Evolutionary conservation across 2,888 invertebrate genomes (phyloP), one percentile per base, ranked within the genome.

Genomic region (Chelonus formosanus): DNA sequence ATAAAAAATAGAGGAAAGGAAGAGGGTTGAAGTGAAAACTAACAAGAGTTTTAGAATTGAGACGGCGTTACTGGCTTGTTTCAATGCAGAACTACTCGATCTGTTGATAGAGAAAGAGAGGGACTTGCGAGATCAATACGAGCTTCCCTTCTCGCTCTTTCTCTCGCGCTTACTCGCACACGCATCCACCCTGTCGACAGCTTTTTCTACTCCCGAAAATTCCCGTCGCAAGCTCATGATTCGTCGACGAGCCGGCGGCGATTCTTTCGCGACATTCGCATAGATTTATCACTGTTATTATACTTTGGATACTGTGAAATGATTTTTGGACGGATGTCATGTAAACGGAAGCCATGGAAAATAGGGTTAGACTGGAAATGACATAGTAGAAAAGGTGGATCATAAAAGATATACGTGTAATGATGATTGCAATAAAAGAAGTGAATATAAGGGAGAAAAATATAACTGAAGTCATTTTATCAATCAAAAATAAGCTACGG

Each of bases 251-350:
- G 44, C 57, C 58, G 45, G 34, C 53, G 58, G 50, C 57, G 44
- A 64, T 67, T 56, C 62, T 62, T 67, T 63, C 57, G 62, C 65
- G 64, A 67, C 60, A 54, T 69, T 69, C 60, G 54, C 48, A 44
- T 54, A 50, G 62, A 72, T 71, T 72, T 70, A 70, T 71, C 57
- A 66, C 68, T 67, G 66, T 72, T 70, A 72, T 75, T 75, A 75
- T 70, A 20, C 20, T 1, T 74, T 73, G 63, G 71, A 70, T 63
- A 67, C 69, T 60, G 55, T 56, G 36, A 57, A 70, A 68, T 58
- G 60, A 66, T 66, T 68, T 36, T 45, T 60, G 61, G 31, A 63
- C 52, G 59, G 59, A 31, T 10, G 48, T 48, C 59, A 60, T 60
- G 50, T 60, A 50, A 59, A 60, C 35, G 36, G 48, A 5, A 7